A percentile compares a stretch with the other conserved stretches of the same genome.
Evolutionary conservation across 2,888 invertebrate genomes (phyloP).

Genomic region (Odontothrips loti): DNA sequence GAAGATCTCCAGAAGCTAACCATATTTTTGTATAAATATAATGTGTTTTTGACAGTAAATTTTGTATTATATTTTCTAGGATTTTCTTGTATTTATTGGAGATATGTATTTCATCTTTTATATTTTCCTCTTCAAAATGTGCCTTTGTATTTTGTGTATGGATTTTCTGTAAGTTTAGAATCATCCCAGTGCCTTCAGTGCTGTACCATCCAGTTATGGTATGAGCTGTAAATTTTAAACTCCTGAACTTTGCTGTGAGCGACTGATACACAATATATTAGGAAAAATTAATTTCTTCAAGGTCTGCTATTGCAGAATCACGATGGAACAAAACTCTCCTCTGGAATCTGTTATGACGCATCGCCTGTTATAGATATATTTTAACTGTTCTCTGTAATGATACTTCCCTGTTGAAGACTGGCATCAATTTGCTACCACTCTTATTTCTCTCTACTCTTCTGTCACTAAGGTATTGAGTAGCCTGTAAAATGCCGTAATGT

Average conservation of each 20-base stretch:
- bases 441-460: too few relatives aligned
- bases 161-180: neutral
- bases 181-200: neutral
- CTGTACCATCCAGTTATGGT: too few relatives aligned
- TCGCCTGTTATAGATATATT: neutral
- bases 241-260: too few relatives aligned
- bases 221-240: too few relatives aligned
- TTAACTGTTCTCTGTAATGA: neutral
- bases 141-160: neutral
- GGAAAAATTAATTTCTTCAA: too few relatives aligned
- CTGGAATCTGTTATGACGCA: too few relatives aligned
- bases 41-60: neutral
- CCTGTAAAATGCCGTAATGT: neutral
- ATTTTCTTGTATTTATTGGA: neutral
- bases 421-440: too few relatives aligned
- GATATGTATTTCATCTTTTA: neutral
- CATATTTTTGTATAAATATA: neutral
- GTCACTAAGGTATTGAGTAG: neutral
- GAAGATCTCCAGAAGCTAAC: neutral
- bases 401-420: conserved; percentile 4
- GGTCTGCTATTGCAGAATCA: too few relatives aligned
- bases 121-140: too few relatives aligned
- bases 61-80: neutral
- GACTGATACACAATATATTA: too few relatives aligned
- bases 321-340: too few relatives aligned